phyloP scores from a whole-genome alignment of 2,888 invertebrate species.

The Panzeria rudis region DNA sequence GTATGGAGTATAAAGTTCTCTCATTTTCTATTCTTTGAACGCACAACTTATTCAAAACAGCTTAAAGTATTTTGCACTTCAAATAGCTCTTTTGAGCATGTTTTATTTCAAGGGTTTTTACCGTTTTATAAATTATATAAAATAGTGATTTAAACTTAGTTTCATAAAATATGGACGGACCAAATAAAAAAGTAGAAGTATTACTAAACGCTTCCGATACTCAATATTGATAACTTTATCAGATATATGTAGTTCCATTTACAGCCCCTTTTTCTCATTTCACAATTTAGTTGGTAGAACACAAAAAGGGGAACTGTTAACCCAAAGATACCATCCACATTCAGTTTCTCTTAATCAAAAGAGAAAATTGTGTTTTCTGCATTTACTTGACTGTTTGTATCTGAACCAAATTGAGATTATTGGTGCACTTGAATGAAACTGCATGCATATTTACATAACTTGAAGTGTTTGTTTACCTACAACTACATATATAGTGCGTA shows the following conservation, averaged over 20 bases:
- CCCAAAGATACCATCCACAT: conserved; percentile 42
- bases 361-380: not conserved
- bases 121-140: conserved; percentile 47
- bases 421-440: not conserved
- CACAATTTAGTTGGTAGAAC: not conserved
- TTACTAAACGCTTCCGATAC: not conserved
- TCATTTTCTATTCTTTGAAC: conserved; percentile 57
- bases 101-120: conserved; percentile 23
- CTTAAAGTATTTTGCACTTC: not conserved
- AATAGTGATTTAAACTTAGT: conserved; percentile 1
- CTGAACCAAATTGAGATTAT: too few relatives aligned
- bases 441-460: too few relatives aligned
- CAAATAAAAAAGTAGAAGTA: not conserved
- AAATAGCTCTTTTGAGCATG: not conserved
- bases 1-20: conserved; percentile 45
- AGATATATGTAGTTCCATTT: not conserved
- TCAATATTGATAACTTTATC: not conserved
- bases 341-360: conserved; percentile 10
- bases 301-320: conserved; percentile 26
- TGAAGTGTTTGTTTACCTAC: too few relatives aligned
- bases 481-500: too few relatives aligned
- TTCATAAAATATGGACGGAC: not conserved
- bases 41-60: conserved; percentile 9
- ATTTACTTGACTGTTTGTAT: too few relatives aligned
- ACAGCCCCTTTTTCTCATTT: conserved; percentile 30